phyloP scores from a whole-genome alignment of 1,140 invertebrate genomes.

The Drosophila nebulosa region DNA sequence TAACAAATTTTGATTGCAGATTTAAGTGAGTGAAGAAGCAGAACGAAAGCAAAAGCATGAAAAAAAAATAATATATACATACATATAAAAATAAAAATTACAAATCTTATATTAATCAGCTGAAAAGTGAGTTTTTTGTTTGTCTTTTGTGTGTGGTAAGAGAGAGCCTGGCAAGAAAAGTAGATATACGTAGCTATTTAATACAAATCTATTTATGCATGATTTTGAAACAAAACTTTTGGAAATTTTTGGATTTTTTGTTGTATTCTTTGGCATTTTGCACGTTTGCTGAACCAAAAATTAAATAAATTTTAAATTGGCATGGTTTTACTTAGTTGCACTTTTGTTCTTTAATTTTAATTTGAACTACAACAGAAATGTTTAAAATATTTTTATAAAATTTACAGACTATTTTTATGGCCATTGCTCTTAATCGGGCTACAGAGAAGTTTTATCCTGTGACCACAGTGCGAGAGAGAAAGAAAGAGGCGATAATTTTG shows the following conservation, averaged over 20 bases:
- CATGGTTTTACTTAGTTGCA: slow-evolving; percentile 38
- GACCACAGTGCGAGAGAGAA: slow-evolving; percentile 14
- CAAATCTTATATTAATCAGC: slow-evolving; percentile 49
- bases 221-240: slow-evolving; percentile 11
- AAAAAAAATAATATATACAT: slow-evolving; percentile 48
- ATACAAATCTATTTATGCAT: slow-evolving; percentile 34
- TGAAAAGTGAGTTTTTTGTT: slow-evolving; percentile 15
- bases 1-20: slow-evolving; percentile 53
- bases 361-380: background rate
- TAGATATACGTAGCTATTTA: slow-evolving; percentile 10
- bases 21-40: slow-evolving; percentile 27
- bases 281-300: slow-evolving; percentile 39
- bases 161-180: slow-evolving; percentile 35
- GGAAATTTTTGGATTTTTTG: slow-evolving; percentile 6
- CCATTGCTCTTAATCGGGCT: slow-evolving; percentile 34
- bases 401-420: slow-evolving; percentile 53
- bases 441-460: slow-evolving; percentile 19
- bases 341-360: background rate
- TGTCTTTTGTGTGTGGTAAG: slow-evolving; percentile 31
- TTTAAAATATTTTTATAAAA: slow-evolving; percentile 41
- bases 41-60: slow-evolving; percentile 35
- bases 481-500: slow-evolving; percentile 3
- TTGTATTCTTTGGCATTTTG: slow-evolving; percentile 35
- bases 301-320: slow-evolving; percentile 42
- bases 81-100: slow-evolving; percentile 58